Base-by-base conservation (phyloP, 53 echinoderm and acorn worm species). In the Paracentrotus lividus region DNA sequence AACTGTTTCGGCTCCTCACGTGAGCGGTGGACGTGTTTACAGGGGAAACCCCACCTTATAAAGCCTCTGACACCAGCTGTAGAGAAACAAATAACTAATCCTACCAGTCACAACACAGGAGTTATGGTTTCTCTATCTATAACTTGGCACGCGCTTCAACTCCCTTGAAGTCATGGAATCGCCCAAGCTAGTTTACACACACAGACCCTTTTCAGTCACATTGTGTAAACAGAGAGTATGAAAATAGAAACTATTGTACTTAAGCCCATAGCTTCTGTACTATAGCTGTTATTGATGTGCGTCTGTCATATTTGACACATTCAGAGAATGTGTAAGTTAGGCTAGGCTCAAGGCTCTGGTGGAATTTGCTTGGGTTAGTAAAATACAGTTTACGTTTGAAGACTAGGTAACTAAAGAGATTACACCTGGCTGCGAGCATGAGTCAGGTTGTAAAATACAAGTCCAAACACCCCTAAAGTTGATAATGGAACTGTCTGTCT, bases 401-500 rank as follows among this genome's bases (percentile, higher is more conserved):
- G n/a, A n/a, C n/a, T n/a, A n/a, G n/a, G n/a, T n/a, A n/a, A n/a
- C n/a, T 5, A 57, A 8, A 57, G 57, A 57, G 67, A 67, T 67
- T 33, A 66, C 31, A 27, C 5, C n/a, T 81, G 47, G 42, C 77
- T 47, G 12, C 47, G 1, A 47, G 26, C 27, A 47, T 86, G 86
- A 54, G 5, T 45, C 81, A 45, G 81, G 13, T 81, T 81, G 47
- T 44, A 36, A 51, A 47, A 85, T 52, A 85, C 36, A 2, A 49
- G 36, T 40, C 3, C 43, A 56, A 66, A 76, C 94, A 77, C 93
- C 96, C 96, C 94, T 88, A 47, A 0, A 31, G 8, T 29, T 90
- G 72, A 52, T 42, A 94, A 94, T 96, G 96, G 96, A 93, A 96
- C 77, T 47, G 86, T 65, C 96, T 95, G 96, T 96, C 96, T 96